These are phyloP conservation scores for Coelogynopora nodosa DNA, from an alignment of 2,888 invertebrate species.

Conservation along the genomic window DNA sequence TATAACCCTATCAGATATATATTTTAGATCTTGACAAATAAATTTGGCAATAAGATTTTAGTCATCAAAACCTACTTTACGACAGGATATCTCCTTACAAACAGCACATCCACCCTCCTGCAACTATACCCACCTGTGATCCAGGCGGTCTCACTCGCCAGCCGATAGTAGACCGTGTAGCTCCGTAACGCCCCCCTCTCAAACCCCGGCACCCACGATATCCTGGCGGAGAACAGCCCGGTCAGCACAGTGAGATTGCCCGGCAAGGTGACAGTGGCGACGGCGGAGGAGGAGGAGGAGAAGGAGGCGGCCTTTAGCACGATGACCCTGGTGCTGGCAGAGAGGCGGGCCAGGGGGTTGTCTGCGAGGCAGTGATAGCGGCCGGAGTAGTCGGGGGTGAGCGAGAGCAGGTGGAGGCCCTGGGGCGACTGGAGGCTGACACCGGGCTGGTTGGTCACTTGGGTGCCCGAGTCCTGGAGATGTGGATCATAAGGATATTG, in stretches of 20 bases:
- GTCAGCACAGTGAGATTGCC: background rate
- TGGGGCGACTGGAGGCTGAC: background rate
- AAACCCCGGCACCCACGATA: background rate
- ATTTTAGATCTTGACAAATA: too few species aligned
- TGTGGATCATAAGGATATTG: too few species aligned
- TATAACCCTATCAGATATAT: too few species aligned
- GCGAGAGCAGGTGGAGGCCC: background rate
- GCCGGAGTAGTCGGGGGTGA: background rate
- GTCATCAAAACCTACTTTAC: too few species aligned
- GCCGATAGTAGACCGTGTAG: constrained; percentile 7
- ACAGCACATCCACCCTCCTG: too few species aligned
- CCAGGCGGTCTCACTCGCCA: background rate
- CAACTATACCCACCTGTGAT: background rate
- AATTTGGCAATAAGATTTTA: too few species aligned
- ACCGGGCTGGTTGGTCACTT: background rate
- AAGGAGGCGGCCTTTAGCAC: background rate
- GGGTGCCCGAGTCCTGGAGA: background rate
- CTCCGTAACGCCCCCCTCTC: background rate
- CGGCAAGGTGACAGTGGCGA: background rate
- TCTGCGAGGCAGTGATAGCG: background rate
- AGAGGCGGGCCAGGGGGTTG: background rate
- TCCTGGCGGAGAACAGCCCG: background rate
- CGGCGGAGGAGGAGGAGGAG: background rate
- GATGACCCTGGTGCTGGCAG: background rate
- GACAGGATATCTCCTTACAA: too few species aligned